A percentile compares a stretch with the other conserved stretches of the same genome.
Evolutionary conservation across 1,140 invertebrate species (phyloP).

Genomic region (Zaprionus capensis): DNA sequence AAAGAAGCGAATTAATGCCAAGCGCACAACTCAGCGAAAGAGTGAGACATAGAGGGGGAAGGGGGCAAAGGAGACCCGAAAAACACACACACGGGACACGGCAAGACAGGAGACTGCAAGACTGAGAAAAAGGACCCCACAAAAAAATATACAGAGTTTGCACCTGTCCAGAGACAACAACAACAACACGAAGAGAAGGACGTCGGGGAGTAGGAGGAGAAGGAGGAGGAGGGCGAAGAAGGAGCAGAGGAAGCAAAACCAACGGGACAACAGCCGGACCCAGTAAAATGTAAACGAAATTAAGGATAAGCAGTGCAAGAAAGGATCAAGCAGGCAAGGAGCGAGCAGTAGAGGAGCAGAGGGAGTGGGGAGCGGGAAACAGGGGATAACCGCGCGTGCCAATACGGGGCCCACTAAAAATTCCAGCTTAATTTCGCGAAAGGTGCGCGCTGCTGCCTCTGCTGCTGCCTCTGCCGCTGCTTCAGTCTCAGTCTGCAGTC

Average conservation of each 20-base stretch:
- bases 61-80: neutral
- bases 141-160: slow-evolving; percentile 46
- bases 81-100: slow-evolving; percentile 5
- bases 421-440: slow-evolving; percentile 72
- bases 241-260: neutral
- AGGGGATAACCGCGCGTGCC: slow-evolving; percentile 52
- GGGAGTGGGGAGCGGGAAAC: neutral
- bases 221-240: slow-evolving; percentile 38
- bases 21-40: slow-evolving; percentile 10
- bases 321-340: slow-evolving; percentile 22
- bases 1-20: slow-evolving; percentile 78
- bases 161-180: slow-evolving; percentile 61
- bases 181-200: slow-evolving; percentile 1
- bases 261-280: slow-evolving; percentile 46
- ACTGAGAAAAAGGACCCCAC: neutral
- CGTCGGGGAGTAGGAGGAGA: no score
- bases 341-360: neutral
- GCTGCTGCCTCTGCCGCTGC: neutral
- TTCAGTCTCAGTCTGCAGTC: neutral
- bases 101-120: neutral
- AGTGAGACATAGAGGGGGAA: neutral
- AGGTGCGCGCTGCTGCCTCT: slow-evolving; percentile 32
- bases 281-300: slow-evolving; percentile 59
- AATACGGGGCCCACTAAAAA: slow-evolving; percentile 55
- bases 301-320: slow-evolving; percentile 64